Evolutionary conservation across 1,140 invertebrate genomes (phyloP).

Genomic region (Drepana arcuata): DNA sequence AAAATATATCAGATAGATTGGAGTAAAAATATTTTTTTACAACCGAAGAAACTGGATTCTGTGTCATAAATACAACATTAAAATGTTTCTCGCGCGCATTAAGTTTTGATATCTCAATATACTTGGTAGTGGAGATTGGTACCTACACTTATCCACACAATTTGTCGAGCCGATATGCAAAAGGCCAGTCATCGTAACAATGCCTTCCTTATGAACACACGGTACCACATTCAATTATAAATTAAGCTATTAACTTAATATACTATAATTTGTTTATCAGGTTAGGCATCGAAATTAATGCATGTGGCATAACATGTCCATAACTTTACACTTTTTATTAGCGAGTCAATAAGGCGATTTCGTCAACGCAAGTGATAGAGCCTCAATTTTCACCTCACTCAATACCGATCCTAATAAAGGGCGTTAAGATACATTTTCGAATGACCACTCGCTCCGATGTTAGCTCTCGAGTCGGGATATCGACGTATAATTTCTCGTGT

Average conservation of each 20-base stretch:
- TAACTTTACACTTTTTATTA: slow-evolving; percentile 70
- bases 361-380: slow-evolving; percentile 49
- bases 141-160: slow-evolving; percentile 28
- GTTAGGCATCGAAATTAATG: slow-evolving; percentile 71
- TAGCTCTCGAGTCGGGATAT: slow-evolving; percentile 43
- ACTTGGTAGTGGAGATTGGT: too few species aligned
- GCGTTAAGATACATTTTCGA: slow-evolving; percentile 11
- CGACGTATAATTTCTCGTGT: slow-evolving; percentile 68
- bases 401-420: slow-evolving; percentile 22
- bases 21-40: slow-evolving; percentile 32
- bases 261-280: slow-evolving; percentile 70
- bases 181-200: slow-evolving; percentile 55
- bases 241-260: slow-evolving; percentile 71
- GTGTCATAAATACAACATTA: slow-evolving; percentile 22
- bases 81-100: slow-evolving; percentile 25
- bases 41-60: slow-evolving; percentile 20
- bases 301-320: slow-evolving; percentile 67
- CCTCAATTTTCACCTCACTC: slow-evolving; percentile 7
- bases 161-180: slow-evolving; percentile 52
- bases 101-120: slow-evolving; percentile 21
- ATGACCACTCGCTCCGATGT: slow-evolving; percentile 14
- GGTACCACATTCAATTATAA: slow-evolving; percentile 67
- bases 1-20: slow-evolving; percentile 14
- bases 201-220: slow-evolving; percentile 54
- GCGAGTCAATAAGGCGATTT: slow-evolving; percentile 63